Conservation (phyloP, 2,888 invertebrate genomes). For the Eristalis tenax region DNA sequence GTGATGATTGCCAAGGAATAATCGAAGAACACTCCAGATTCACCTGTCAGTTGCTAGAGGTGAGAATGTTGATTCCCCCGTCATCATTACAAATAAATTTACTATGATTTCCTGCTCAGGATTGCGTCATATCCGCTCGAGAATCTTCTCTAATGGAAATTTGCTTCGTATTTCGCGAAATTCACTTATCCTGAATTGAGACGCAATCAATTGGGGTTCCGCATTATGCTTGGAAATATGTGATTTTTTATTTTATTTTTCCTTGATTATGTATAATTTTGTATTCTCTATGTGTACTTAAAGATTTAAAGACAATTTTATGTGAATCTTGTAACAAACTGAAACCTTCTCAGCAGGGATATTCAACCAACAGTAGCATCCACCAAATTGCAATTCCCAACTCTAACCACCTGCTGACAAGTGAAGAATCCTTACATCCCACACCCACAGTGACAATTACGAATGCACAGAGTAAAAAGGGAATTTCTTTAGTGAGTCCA, state of each 20-base stretch:
- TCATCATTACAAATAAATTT: conserved; percentile 74
- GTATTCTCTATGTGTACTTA: not conserved
- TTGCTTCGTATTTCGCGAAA: conserved; percentile 50
- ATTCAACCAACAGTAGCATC: conserved; percentile 59
- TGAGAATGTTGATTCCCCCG: conserved; percentile 66
- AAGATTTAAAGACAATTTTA: not conserved
- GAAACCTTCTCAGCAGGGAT: conserved; percentile 67
- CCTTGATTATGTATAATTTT: not conserved
- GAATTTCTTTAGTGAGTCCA: conserved; percentile 49
- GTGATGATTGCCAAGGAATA: conserved; percentile 20
- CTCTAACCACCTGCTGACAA: conserved; percentile 73
- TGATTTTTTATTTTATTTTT: not conserved
- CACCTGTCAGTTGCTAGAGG: conserved; percentile 57
- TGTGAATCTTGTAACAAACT: not conserved
- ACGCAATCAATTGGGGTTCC: conserved; percentile 46
- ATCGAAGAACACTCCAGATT: conserved; percentile 31
- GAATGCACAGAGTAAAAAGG: conserved; percentile 65
- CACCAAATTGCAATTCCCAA: conserved; percentile 65
- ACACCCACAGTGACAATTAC: conserved; percentile 71
- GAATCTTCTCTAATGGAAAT: conserved; percentile 62
- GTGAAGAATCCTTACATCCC: conserved; percentile 71
- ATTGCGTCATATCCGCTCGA: conserved; percentile 78
- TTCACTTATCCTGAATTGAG: conserved; percentile 59
- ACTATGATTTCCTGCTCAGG: conserved; percentile 79
- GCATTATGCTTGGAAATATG: conserved; percentile 10